Percentiles rank a stretch among this genome's conserved stretches.
These are phyloP conservation scores for Chiloscyllium punctatum DNA, from an alignment of 2,797 vertebrate genomes.

Conservation along the genomic window DNA sequence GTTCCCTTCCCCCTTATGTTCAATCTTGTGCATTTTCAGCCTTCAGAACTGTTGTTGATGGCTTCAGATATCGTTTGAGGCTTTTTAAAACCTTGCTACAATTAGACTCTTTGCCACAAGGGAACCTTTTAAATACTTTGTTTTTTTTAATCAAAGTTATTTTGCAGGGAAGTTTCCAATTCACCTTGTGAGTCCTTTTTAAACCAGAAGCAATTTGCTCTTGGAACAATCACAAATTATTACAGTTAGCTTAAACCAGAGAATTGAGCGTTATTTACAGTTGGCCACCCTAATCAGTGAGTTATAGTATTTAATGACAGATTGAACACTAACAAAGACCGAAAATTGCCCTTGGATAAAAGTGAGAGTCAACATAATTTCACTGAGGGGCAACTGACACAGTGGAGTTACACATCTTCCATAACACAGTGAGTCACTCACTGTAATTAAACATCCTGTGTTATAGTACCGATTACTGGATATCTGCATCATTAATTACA, in stretches of 20 bases:
- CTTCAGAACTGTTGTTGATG: background rate
- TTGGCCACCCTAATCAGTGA: background rate
- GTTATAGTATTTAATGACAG: background rate
- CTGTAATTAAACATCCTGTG: background rate
- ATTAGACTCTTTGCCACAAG: background rate
- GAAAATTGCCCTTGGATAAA: background rate
- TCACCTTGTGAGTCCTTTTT: background rate
- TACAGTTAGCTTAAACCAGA: background rate
- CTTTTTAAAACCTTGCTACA: background rate
- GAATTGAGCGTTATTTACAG: background rate
- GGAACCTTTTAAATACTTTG: background rate
- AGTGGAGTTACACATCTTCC: too few relatives aligned
- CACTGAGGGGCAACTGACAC: too few relatives aligned
- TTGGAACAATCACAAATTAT: background rate
- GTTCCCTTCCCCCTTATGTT: background rate
- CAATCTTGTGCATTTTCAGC: background rate
- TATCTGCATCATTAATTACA: background rate
- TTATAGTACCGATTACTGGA: background rate
- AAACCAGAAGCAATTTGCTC: background rate
- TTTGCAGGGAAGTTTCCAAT: background rate
- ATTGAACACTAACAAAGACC: background rate
- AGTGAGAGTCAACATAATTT: background rate
- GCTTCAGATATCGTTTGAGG: background rate
- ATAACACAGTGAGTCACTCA: background rate
- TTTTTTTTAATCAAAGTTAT: background rate